phyloP scores from a whole-genome alignment of 2,113 vertebrate genomes.

The Smithornis capensis region DNA sequence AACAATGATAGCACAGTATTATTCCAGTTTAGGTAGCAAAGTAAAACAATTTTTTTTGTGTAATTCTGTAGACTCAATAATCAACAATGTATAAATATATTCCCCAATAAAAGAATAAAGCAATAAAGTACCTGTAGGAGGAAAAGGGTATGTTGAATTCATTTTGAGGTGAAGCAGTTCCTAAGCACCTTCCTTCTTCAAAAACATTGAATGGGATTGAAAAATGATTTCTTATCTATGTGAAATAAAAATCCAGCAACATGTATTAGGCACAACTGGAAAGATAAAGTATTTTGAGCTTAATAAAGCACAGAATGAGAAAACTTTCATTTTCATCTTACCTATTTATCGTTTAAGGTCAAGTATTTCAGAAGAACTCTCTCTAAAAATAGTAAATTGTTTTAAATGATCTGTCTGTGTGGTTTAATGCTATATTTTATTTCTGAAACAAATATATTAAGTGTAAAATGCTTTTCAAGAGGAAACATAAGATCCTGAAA shows the following conservation, averaged over 20 bases:
- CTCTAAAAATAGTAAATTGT: neutral
- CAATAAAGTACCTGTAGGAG: slow-evolving; percentile 83
- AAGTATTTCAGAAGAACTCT: neutral
- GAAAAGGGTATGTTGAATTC: slow-evolving; percentile 92
- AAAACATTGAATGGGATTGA: slow-evolving; percentile 86
- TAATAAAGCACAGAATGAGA: neutral
- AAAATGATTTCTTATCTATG: slow-evolving; percentile 94
- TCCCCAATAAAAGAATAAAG: neutral
- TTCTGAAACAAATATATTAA: neutral
- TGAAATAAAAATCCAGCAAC: slow-evolving; percentile 10
- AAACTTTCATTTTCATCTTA: neutral
- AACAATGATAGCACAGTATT: neutral
- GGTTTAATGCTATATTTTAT: neutral
- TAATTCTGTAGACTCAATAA: neutral
- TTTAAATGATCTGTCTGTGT: neutral
- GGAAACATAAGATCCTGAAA: neutral
- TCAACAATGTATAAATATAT: neutral
- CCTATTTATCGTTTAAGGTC: neutral
- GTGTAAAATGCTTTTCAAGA: neutral
- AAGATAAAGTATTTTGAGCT: neutral
- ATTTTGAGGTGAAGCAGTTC: slow-evolving; percentile 81
- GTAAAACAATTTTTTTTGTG: neutral
- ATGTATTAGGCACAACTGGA: neutral
- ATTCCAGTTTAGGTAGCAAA: neutral
- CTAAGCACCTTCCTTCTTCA: slow-evolving; percentile 84